Base-by-base conservation (phyloP, 1,140 invertebrate genomes). In the Himalopsyche phryganea region DNA sequence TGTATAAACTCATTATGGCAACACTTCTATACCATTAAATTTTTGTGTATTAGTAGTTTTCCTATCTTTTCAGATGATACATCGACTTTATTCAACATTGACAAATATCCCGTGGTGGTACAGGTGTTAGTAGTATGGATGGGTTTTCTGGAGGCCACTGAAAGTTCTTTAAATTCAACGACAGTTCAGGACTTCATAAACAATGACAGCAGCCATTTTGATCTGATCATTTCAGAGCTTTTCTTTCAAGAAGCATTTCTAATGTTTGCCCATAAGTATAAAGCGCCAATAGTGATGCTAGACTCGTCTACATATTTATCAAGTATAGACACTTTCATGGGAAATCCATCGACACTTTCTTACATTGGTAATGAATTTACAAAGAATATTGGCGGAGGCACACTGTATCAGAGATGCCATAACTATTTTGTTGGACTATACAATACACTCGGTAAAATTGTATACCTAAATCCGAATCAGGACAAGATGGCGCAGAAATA, bases 301-400 rank as follows among this genome's bases (percentile, higher is more conserved):
- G 55, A 50, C 5, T 50, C 55, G 10, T 46, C 56, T 4, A 42
- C 32, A 9, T 23, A 40, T 6, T 35, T 45, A 15, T 28, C 23
- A 7, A 48, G 50, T 32, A 52, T 55, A 2, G 61, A 50, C 33
- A 67, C 69, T 56, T 61, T 69, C 13, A 75, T 73, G 72, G 74
- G 74, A 40, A 58, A 72, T 14, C 15, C 72, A 4, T 69, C 68
- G 3, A 68, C 71, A 1, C 68, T 68, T 66, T 68, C 70, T 0
- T 45, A 73, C 18, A 70, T 73, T 45, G 69, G 71, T 1, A 70
- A 73, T 55, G 62, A 72, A 7, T 1, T 69, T 5, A 58, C 68
- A 1, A 61, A 67, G 1, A 66, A 66, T 23, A 35, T 23, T 40
- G 55, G 63, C 15, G 33, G 53, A 11, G 48, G 58, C 13, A 53